Evolutionary conservation across 2,113 vertebrate species (phyloP), one percentile per base, ranked within the genome.

Genomic region (Boleophthalmus pectinirostris): DNA sequence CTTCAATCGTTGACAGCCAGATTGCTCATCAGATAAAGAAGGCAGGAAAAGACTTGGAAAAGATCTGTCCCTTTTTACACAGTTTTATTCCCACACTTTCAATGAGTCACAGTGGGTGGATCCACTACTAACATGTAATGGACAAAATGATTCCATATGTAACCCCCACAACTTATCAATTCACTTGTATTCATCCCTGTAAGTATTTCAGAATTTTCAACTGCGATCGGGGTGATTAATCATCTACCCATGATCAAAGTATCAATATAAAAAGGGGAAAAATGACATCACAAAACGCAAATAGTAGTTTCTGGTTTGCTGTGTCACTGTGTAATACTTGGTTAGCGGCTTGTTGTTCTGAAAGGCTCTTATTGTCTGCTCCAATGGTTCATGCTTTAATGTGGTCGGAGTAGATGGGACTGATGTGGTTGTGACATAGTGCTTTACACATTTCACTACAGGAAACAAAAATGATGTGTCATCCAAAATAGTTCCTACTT

Each of bases 401-500:
- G 69, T 72, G 73, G 73, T 24, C 38, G 0, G 20, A 46, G 33
- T 47, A 12, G 49, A 35, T 8, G 21, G 61, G 43, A 47, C 33
- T 45, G 33, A 49, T 67, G 60, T 25, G 56, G 14, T 75, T 69
- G 68, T 65, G 79, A 66, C 45, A 63, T 23, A 43, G 49, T 18
- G 29, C 53, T 70, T 25, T 8, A 64, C 29, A 33, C 51, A 64
- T 75, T 65, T 74, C 16, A 29, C 14, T 74, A 11, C 58, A 66
- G 69, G 65, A 70, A 66, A 49, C 35, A 13, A 74, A 72, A 4
- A 13, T 15, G 51, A 69, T 33, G 80, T 13, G 68, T 84, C 73
- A 60, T 79, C 38, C 18, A 51, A 80, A 84, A 1, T 0, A 60
- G 63, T 85, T 87, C 83, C 87, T 70, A 77, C 29, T 82, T 7